Evolutionary conservation across 2,888 invertebrate species (phyloP).

Genomic region (Girardia tigrina): DNA sequence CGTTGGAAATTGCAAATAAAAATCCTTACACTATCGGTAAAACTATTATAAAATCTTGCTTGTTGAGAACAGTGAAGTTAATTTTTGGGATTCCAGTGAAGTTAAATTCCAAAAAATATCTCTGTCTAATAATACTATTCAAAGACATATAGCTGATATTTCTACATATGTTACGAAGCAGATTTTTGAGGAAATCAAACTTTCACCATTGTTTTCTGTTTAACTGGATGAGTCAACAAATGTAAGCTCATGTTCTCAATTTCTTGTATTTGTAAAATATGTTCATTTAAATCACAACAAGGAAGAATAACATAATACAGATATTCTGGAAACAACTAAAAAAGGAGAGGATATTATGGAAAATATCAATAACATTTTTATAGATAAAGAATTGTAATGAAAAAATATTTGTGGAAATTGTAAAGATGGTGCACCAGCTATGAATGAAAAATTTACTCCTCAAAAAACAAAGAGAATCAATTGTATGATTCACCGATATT

Average conservation of each 20-base stretch:
- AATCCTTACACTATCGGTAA: neutral
- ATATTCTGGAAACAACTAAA: too few species aligned
- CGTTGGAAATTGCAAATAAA: conserved; percentile 12
- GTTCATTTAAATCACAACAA: too few species aligned
- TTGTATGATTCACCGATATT: too few species aligned
- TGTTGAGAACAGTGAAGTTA: neutral
- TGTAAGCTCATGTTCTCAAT: too few species aligned
- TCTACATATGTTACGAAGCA: neutral
- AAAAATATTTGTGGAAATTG: neutral
- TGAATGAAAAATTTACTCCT: too few species aligned
- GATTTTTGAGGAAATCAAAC: neutral
- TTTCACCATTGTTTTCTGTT: conserved; percentile 8
- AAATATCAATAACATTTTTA: neutral
- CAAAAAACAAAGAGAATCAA: too few species aligned
- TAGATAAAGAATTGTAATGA: neutral
- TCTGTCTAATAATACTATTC: neutral
- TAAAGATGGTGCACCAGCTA: neutral
- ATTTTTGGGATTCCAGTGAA: neutral
- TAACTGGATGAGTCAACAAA: too few species aligned
- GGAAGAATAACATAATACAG: too few species aligned
- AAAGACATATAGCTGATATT: neutral
- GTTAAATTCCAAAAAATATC: neutral
- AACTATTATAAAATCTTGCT: neutral
- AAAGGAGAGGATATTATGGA: neutral
- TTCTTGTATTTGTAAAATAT: neutral